Evolutionary conservation across 2,797 vertebrate genomes (phyloP), one percentile per base, ranked within the genome.

Genomic region (Cephalopachus bancanus): DNA sequence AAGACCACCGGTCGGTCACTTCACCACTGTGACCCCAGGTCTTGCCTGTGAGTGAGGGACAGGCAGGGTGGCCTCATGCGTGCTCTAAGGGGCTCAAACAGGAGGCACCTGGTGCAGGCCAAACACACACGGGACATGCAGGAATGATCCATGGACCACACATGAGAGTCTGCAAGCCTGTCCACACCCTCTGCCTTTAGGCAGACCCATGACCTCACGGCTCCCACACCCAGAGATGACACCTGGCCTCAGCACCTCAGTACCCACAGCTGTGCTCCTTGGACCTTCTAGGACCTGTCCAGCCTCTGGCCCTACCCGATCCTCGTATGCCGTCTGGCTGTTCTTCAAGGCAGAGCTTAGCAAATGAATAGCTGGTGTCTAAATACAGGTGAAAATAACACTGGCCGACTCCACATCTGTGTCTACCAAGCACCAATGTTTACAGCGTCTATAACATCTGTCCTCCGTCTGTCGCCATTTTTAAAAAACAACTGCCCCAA

Each of bases 401-500:
- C 64, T 22, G 17, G 28, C 14, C 10, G 33, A 37, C 37, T 15
- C 57, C 11, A 19, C 0, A 2, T 7, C 6, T 10, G 9, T 20
- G 28, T 19, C 57, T 55, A 20, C 30, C 1, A 24, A 59, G 74
- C 3, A 1, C 74, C 2, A 1, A 20, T 0, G 14, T 26, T 26
- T 24, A 12, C 22, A 37, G 17, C 28, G 55, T n/a, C 69, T n/a
- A 19, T 5, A 7, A 53, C 11, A 74, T 1, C 55, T 30, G 44
- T 26, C 53, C 37, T 20, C 71, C 0, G 0, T 24, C 51, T 49
- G 57, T 30, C 24, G 33, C 90, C n/a, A 11, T 1, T 26, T 15
- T 33, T 19, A 83, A 64, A 17, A 30, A 53, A 30, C 65, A 53
- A 75, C 14, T 0, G 0, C 5, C 1, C 24, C 0, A 10, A 1